Conservation (phyloP, 1,140 invertebrate genomes). For the Rhopalosiphum maidis region DNA sequence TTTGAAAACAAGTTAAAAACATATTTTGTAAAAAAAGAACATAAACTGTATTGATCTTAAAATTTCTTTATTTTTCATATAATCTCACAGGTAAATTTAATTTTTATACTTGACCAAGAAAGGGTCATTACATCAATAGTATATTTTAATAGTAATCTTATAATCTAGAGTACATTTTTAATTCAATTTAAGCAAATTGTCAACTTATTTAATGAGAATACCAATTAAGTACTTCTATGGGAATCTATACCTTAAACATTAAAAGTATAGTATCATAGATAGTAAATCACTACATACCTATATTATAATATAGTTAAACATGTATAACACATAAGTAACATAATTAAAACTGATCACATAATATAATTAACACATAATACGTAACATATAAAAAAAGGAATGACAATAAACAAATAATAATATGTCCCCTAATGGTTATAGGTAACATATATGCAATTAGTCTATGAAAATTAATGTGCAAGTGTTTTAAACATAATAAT, state of each 20-base stretch:
- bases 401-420: conserved; percentile 18
- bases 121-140: background rate
- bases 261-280: background rate
- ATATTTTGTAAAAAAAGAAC: too few relatives aligned
- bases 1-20: background rate
- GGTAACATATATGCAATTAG: background rate
- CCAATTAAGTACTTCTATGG: background rate
- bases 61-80: background rate
- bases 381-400: conserved; percentile 17
- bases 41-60: background rate
- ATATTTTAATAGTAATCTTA: background rate
- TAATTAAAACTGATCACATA: background rate
- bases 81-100: background rate
- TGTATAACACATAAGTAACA: background rate
- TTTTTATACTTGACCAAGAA: background rate
- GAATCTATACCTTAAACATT: background rate
- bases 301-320: background rate
- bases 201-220: background rate
- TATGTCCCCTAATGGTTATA: background rate
- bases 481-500: background rate
- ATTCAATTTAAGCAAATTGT: background rate
- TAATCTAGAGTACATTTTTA: background rate
- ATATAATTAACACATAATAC: conserved; percentile 19
- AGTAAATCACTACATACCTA: background rate
- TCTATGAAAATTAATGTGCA: background rate